phyloP scores from a whole-genome alignment of 2,113 vertebrate species.

The Petrocephalus zakoni region DNA sequence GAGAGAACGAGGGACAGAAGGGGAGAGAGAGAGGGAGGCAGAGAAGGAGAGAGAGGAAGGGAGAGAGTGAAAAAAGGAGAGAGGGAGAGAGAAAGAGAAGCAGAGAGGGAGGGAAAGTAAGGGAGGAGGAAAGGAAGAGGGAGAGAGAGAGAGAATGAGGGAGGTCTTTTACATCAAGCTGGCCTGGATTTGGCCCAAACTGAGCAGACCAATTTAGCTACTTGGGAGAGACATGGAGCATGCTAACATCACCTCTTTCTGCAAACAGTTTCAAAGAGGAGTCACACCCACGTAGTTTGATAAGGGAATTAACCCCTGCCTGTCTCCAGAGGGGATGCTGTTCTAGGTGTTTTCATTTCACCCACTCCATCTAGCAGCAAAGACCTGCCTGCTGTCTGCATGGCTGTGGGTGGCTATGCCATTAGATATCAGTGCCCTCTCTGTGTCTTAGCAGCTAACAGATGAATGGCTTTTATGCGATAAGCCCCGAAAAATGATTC shows the following conservation, averaged over 20 bases:
- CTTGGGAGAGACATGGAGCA: neutral
- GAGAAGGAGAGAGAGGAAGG: neutral
- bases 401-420: conserved; percentile 33
- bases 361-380: neutral
- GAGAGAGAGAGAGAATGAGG: neutral
- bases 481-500: conserved; percentile 38
- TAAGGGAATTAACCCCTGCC: conserved; percentile 37
- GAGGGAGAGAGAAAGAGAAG: neutral
- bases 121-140: neutral
- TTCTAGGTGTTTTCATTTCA: conserved; percentile 25
- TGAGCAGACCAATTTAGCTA: neutral
- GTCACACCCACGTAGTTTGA: conserved; percentile 16
- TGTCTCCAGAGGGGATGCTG: conserved; percentile 16
- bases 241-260: conserved; percentile 8
- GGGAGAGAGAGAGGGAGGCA: neutral
- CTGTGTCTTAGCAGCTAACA: conserved; percentile 51
- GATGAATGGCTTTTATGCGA: conserved; percentile 54
- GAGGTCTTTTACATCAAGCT: neutral
- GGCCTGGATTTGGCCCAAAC: neutral
- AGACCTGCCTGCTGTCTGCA: neutral
- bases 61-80: neutral
- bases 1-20: neutral
- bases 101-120: too few species aligned
- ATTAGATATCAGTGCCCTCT: conserved; percentile 46
- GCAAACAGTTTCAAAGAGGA: neutral